Evolutionary conservation across 2,888 invertebrate species (phyloP), one percentile per base, ranked within the genome.

Genomic region (Erebia aethiops): DNA sequence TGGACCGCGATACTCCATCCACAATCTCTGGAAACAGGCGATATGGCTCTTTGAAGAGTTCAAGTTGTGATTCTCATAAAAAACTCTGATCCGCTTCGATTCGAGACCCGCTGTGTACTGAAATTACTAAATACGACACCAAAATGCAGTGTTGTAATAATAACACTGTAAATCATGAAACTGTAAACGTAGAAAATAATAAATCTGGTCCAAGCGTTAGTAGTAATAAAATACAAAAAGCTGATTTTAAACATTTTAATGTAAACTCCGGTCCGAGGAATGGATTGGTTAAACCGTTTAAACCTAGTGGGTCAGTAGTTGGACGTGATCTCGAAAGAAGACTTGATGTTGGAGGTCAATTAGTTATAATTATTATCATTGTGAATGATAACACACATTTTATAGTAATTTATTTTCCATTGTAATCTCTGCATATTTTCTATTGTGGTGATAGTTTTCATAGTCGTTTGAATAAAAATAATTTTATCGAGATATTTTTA

Each of bases 21-120:
- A 76, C 87, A 7, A 76, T 85, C 1, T 76, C 88, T 0, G 88
- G 81, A 14, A 74, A 87, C 3, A 83, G 87, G 41, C 81, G 90
- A 41, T 90, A 89, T 71, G 88, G 89, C 51, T 91, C 92, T 72
- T 83, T 90, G 69, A 92, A 91, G 79, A 92, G 90, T 74, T 80
- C 91, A 70, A 91, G 91, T 79, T 87, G 87, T 1, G 90, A 90
- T 77, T 87, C 90, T 0, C 91, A 92, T 49, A 92, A 93, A 81
- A 88, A 88, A 84, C 93, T 93, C 88, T 93, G 93, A 93, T 93
- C 92, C 88, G 83, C 78, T 81, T 83, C 78, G 80, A 80, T 26
- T 11, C 18, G 60, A 54, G 71, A 63, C 69, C 63, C 13, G 63
- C 62, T 41, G 5, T 63, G 63, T 41, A 62, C 58, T 58, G 52